Evolutionary conservation across 2,888 invertebrate species (phyloP), one percentile per base, ranked within the genome.

Genomic region (Perithous albicinctus): DNA sequence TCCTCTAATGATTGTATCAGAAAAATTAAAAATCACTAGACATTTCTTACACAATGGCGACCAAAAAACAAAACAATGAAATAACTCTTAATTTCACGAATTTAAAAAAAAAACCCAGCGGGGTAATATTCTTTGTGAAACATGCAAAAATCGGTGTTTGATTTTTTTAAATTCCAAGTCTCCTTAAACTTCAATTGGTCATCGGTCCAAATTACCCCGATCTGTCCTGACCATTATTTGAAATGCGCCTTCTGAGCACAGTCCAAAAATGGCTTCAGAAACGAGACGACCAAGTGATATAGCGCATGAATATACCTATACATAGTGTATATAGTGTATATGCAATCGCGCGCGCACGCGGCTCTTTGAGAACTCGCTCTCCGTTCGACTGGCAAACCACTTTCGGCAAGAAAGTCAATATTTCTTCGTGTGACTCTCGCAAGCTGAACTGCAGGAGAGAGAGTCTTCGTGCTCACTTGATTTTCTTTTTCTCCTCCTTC

Each of bases 341-440:
- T 67, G 38, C 32, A 61, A 8, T 73, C 69, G 54, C 51, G 76
- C 72, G 80, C 63, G 63, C 54, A 72, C 77, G 80, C 43, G 63
- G 20, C 72, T 74, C 74, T 78, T 82, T 74, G 78, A 74, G 56
- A 73, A 63, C 54, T 69, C 64, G 63, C 48, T 75, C 69, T 69
- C 41, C 48, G 70, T 63, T 74, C 70, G 69, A 77, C 63, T 56
- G 73, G 67, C 78, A 76, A 80, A 80, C 70, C 64, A 80, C 81
- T 82, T 82, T 78, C 74, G 74, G 78, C 64, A 78, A 74, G 56
- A 82, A 70, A 78, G 81, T 82, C 81, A 82, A 82, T 82, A 82
- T 82, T 82, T 75, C 74, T 56, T 67, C 74, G 51, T 74, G 51
- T 74, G 64, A 64, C 63, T 74, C 63, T 61, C 63, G 64, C 29